phyloP scores from a whole-genome alignment of 2,888 invertebrate species.

The Isoperla grammatica region DNA sequence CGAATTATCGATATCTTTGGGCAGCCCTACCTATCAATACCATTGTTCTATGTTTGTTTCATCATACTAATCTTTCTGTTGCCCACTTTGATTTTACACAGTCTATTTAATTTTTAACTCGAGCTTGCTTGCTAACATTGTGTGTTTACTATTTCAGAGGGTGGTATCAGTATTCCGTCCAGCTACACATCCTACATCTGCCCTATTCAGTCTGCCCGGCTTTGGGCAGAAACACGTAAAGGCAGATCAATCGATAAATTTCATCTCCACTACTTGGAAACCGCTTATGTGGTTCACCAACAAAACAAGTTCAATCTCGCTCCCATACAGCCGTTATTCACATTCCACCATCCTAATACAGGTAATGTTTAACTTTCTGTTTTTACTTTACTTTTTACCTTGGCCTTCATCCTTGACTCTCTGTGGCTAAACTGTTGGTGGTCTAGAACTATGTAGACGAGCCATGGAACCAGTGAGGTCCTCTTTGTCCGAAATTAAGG shows the following conservation, averaged over 20 bases:
- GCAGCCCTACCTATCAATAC: no score
- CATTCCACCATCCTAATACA: slow-evolving; percentile 85
- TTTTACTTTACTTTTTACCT: background rate
- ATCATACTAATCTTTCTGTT: no score
- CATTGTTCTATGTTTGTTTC: no score
- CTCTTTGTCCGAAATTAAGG: no score
- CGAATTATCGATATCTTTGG: no score
- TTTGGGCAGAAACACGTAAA: slow-evolving; percentile 69
- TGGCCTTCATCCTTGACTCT: slow-evolving; percentile 4
- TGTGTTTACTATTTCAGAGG: slow-evolving; percentile 46
- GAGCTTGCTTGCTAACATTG: background rate
- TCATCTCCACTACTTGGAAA: slow-evolving; percentile 59
- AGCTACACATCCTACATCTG: slow-evolving; percentile 86
- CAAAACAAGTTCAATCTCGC: slow-evolving; percentile 78
- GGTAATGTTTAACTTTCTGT: slow-evolving; percentile 42
- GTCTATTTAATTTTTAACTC: background rate
- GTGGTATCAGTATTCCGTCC: slow-evolving; percentile 87
- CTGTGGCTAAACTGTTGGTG: no score
- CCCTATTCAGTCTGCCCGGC: slow-evolving; percentile 86
- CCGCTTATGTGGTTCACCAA: slow-evolving; percentile 88
- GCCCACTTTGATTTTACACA: no score
- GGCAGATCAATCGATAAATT: slow-evolving; percentile 50
- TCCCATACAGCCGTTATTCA: slow-evolving; percentile 69
- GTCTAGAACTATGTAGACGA: no score
- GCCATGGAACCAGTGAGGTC: no score